Evolutionary conservation across 2,888 invertebrate species (phyloP).

Genomic region (Mylabris sibirica): DNA sequence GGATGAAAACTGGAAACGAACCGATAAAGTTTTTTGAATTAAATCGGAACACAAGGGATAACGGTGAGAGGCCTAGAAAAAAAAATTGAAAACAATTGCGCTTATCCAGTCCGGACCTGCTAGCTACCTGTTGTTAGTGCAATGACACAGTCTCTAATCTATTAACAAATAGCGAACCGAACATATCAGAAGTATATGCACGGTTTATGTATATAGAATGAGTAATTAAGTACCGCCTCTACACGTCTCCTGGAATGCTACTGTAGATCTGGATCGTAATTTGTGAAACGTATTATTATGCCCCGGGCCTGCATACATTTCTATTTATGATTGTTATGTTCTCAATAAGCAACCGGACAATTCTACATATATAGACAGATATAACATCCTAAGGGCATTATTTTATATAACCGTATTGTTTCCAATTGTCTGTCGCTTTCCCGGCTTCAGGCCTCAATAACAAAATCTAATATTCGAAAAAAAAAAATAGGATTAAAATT

Average conservation of each 20-base stretch:
- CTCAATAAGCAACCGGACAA: slow-evolving; percentile 35
- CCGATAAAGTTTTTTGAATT: no score
- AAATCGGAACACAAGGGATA: no score
- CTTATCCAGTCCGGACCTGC: no score
- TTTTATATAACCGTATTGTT: slow-evolving; percentile 11
- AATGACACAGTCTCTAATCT: slow-evolving; percentile 45
- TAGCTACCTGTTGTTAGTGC: no score
- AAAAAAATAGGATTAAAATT: neutral
- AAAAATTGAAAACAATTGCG: no score
- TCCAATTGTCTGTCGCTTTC: slow-evolving; percentile 3
- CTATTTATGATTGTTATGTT: slow-evolving; percentile 54
- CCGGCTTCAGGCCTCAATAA: neutral
- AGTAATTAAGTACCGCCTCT: slow-evolving; percentile 61
- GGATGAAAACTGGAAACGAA: no score
- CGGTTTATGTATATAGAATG: slow-evolving; percentile 50
- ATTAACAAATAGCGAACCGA: slow-evolving; percentile 59
- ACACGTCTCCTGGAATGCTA: slow-evolving; percentile 59
- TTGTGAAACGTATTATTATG: slow-evolving; percentile 58
- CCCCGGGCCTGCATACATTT: slow-evolving; percentile 59
- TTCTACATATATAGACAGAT: slow-evolving; percentile 2
- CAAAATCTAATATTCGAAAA: neutral
- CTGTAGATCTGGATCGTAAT: slow-evolving; percentile 60
- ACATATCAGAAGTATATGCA: slow-evolving; percentile 35
- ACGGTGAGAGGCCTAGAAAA: no score
- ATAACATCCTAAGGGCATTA: neutral